Evolutionary conservation across 2,797 vertebrate species (phyloP), one percentile per base, ranked within the genome.

Genomic region (Melanotaenia nigrans): DNA sequence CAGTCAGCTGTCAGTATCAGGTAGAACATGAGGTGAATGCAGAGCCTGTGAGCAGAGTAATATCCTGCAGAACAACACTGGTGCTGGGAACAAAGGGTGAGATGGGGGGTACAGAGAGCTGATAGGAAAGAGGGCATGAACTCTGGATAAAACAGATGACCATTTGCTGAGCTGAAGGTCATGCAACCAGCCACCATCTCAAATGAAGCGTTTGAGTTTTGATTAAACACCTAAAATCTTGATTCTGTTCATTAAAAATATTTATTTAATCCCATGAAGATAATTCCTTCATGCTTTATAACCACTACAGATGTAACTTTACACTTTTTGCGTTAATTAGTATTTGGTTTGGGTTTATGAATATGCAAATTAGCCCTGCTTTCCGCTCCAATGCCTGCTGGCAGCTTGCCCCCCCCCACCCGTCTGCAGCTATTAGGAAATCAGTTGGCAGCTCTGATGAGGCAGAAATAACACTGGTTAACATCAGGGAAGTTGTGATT

Each of bases 1-100:
- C 85, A 79, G 67, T 81, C 82, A 84, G 75, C 73, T 8, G 62
- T 86, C 82, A 64, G 61, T 61, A 24, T 65, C 66, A n/a, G n/a
- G 65, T 24, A 35, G 62, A 73, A 71, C 68, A 63, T 7, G 62
- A 78, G 16, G 42, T 60, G 80, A 78, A 79, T 61, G 32, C 40
- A 22, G 55, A 86, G 32, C 67, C n/a, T 45, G 54, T 25, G 40
- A 64, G 51, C 68, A 40, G 55, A 67, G 65, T n/a, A 61, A 68
- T 53, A 61, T 6, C 10, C 65, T 54, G 24, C 71, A 59, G 53
- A 72, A 66, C 18, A 5, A 62, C 36, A 56, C 58, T 38, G 32
- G 53, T 49, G n/a, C n/a, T 47, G 35, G 20, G 42, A 22, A 76
- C 42, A 36, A 45, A 40, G 59, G 11, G 3, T 13, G 22, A 25